Evolutionary conservation across 2,888 invertebrate genomes (phyloP), one percentile per base, ranked within the genome.

Genomic region (Mechanitis messenoides): DNA sequence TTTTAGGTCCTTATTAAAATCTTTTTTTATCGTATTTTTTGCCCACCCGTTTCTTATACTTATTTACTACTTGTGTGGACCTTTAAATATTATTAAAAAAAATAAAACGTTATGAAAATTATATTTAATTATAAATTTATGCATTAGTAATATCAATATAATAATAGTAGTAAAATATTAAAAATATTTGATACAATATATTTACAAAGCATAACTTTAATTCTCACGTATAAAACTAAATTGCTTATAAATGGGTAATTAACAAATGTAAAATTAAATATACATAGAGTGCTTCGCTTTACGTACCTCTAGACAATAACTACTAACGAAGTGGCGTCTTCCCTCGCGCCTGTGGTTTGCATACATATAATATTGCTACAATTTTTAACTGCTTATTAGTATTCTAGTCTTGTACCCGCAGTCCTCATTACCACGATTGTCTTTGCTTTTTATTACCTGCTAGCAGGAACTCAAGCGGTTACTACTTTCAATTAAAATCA

Each of bases 331-430:
- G 76, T 74, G 69, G 68, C 67, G 68, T 71, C 72, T 72, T 73
- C 66, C 63, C 62, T 60, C 68, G 65, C 56, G 70, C 63, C 61
- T 62, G 72, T 68, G 73, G 59, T 59, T 76, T 72, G 69, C 75
- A 76, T 75, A 74, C 73, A 76, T 74, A 73, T 71, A 73, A 75
- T 72, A 69, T 72, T 68, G 75, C 66, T 71, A 68, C 69, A 72
- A 74, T 80, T 85, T 84, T 82, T 83, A 81, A 77, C 74, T 74
- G 69, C 76, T 78, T 77, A 83, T 85, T 82, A 83, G 79, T 76
- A 85, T 83, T 83, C 83, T 70, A 63, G 75, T 73, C 82, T 76
- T 70, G 74, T 68, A 61, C 69, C 68, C 68, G 59, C 60, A 56
- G 66, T 69, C 74, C 73, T 79, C 77, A 77, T 81, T 81, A 77